Evolutionary conservation across 2,113 vertebrate genomes (phyloP).

Genomic region (Phaetusa simplex): DNA sequence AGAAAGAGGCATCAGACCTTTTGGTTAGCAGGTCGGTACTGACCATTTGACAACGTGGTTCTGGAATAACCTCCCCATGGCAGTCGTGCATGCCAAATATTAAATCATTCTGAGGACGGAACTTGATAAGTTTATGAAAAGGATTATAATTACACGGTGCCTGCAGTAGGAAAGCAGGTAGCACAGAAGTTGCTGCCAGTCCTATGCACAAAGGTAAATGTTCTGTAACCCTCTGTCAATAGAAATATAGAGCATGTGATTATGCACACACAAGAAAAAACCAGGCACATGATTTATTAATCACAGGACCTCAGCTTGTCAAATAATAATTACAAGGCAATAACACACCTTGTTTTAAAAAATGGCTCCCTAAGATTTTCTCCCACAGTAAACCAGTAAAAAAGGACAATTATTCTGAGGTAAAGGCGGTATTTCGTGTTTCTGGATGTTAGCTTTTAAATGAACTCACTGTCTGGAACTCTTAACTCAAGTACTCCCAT

Average conservation of each 20-base stretch:
- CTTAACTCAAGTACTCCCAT: neutral
- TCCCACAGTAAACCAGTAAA: constrained; percentile 6
- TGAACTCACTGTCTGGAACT: constrained; percentile 21
- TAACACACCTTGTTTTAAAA: constrained; percentile 46
- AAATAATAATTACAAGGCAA: constrained; percentile 59
- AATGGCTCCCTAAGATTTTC: neutral
- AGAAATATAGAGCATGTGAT: constrained; percentile 44
- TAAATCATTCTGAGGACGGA: neutral
- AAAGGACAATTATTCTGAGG: neutral
- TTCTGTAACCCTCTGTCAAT: constrained; percentile 32
- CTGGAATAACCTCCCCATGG: neutral
- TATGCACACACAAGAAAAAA: neutral
- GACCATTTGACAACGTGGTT: neutral
- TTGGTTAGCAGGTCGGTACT: neutral
- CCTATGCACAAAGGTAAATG: constrained; percentile 41
- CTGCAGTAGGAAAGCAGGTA: neutral
- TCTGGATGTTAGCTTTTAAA: neutral
- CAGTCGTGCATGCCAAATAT: neutral
- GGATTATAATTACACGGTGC: neutral
- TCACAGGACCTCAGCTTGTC: constrained; percentile 36
- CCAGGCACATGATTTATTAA: constrained; percentile 42
- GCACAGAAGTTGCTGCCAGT: constrained; percentile 11
- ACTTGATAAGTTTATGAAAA: neutral
- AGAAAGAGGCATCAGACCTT: neutral
- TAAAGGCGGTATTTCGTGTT: neutral